Evolutionary conservation across 2,797 vertebrate species (phyloP).

Genomic region (Sebastes itinus): DNA sequence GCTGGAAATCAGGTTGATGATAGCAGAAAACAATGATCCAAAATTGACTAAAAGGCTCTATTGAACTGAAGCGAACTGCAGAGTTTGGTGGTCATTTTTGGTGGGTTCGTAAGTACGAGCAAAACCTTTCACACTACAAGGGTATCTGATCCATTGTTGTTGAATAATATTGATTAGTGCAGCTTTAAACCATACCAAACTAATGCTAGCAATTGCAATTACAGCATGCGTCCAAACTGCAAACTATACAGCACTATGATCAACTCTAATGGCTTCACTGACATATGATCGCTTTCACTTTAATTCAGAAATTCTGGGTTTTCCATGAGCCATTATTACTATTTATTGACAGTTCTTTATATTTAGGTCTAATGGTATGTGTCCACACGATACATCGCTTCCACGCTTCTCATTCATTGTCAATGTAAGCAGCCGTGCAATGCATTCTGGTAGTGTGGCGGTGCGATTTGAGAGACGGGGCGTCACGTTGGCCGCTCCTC

Average conservation of each 20-base stretch:
- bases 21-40: background rate
- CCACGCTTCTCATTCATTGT: too few relatives aligned
- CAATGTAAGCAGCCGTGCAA: too few relatives aligned
- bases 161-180: background rate
- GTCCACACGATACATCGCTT: too few relatives aligned
- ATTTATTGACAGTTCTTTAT: too few relatives aligned
- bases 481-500: too few relatives aligned
- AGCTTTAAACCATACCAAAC: background rate
- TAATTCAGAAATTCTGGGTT: background rate
- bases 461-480: too few relatives aligned
- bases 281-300: background rate
- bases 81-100: background rate
- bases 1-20: background rate
- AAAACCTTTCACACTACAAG: background rate
- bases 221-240: background rate
- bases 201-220: background rate
- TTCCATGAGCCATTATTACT: background rate
- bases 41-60: background rate
- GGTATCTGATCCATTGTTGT: background rate
- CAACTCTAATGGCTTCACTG: background rate
- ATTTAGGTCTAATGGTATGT: background rate
- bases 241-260: background rate
- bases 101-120: background rate
- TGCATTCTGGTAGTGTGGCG: too few relatives aligned
- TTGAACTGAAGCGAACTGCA: background rate